Evolutionary conservation across 2,797 vertebrate species (phyloP), one percentile per base, ranked within the genome.

Genomic region (Eutrigla gurnardus): DNA sequence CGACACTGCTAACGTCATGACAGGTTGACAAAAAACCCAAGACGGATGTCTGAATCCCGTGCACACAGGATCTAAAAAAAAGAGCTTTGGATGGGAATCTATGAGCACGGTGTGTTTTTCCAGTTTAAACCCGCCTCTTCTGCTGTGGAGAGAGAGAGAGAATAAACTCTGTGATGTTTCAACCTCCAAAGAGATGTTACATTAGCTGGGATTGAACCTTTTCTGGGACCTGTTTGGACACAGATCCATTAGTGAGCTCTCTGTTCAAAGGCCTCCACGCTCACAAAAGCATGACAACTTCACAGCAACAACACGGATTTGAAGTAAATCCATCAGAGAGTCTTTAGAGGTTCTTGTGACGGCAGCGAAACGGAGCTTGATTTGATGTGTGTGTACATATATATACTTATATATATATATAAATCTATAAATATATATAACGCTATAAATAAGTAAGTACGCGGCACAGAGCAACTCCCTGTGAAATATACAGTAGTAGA

Each of bases 341-440:
- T 72, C 64, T 84, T 77, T 49, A 67, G 70, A 37, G 65, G 15
- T 53, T 84, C 33, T 59, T 68, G 14, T 72, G 49, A 68, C 45
- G 25, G 64, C 32, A 73, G 54, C 32, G 72, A 86, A 84, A 78
- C 68, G 55, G 67, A 4, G 35, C 69, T 75, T 37, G 40, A 49
- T 87, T 84, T 80, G 61, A 81, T 78, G 79, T 78, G 79, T 61
- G 72, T 86, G 25, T 25, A 25, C 25, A 25, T 2, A 25, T 25
- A 25, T 2, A 1, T 25, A 25, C 2, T 1, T 25, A 25, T 25
- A 25, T 25, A 25, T 25, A 25, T 84, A 88, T 76, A 83, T 84
- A 92, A 86, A 17, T 4, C 61, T 55, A 85, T 89, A 73, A 93
- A 91, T 91, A 90, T 84, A 89, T 76, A 83, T 84, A 92, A 86